These are phyloP conservation scores for Phocoena phocoena DNA, from an alignment of 2,113 vertebrate genomes.

Conservation along the genomic window DNA sequence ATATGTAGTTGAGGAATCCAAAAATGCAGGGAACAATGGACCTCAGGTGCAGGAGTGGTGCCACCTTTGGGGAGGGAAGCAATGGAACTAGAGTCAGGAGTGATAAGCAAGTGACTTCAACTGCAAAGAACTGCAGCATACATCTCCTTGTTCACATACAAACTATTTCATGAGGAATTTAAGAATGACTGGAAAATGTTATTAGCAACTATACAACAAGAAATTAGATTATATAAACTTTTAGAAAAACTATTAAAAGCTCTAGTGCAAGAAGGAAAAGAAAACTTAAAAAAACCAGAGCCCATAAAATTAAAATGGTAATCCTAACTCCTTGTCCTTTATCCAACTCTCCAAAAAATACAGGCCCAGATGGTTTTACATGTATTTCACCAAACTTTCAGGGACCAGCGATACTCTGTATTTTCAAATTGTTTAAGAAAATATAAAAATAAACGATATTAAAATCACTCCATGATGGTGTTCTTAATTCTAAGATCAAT, in stretches of 20 bases:
- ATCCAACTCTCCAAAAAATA: not conserved
- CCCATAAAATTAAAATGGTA: not conserved
- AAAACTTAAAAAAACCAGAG: not conserved
- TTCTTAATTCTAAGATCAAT: not conserved
- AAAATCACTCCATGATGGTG: not conserved
- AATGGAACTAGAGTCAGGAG: too few species aligned
- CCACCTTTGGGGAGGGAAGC: rapidly evolving
- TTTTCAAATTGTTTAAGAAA: not conserved
- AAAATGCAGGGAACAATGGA: not conserved
- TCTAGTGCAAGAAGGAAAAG: not conserved
- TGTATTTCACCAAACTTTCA: not conserved
- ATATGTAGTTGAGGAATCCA: not conserved
- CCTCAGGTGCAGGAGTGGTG: not conserved
- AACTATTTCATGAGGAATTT: not conserved
- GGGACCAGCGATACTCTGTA: not conserved
- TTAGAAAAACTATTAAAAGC: not conserved
- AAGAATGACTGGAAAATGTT: not conserved
- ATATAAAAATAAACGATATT: not conserved
- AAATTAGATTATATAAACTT: not conserved
- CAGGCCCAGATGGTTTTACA: not conserved
- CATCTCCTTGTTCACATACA: rapidly evolving
- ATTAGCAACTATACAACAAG: not conserved
- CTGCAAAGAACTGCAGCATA: rapidly evolving
- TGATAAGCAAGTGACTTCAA: too few species aligned
- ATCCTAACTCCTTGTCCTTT: not conserved